Conservation (phyloP, 2,797 vertebrate genomes). For the Alcedo atthis region DNA sequence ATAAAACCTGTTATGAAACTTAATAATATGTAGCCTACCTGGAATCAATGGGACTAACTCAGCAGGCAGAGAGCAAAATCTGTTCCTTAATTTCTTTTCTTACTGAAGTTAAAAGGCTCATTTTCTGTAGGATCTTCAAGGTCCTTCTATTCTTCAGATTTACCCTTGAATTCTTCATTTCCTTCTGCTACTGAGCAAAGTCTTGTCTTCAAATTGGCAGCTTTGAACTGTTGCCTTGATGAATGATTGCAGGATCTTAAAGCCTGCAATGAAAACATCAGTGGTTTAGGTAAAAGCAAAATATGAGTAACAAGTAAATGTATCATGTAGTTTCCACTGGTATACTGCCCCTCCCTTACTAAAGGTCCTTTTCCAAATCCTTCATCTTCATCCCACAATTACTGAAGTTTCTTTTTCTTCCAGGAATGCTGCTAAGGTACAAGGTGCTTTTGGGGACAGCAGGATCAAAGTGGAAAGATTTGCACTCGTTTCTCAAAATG, state of each 20-base stretch:
- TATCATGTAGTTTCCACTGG: neutral
- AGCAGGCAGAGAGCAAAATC: slow-evolving; percentile 13
- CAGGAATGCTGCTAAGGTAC: neutral
- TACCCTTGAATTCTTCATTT: slow-evolving; percentile 32
- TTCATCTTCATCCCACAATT: neutral
- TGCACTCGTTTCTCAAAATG: neutral
- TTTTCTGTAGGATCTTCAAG: slow-evolving; percentile 18
- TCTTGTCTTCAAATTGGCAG: slow-evolving; percentile 26
- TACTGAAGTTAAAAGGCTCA: slow-evolving; percentile 24
- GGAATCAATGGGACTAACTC: slow-evolving; percentile 36
- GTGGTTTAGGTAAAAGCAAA: neutral
- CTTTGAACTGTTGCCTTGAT: neutral
- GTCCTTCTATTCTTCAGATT: slow-evolving; percentile 13
- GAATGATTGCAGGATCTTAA: neutral
- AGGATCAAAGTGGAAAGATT: neutral
- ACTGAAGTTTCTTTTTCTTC: neutral
- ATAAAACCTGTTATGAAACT: slow-evolving; percentile 18
- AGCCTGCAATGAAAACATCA: neutral
- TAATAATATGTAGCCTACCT: slow-evolving; percentile 25
- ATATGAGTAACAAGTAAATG: neutral
- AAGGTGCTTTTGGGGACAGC: neutral
- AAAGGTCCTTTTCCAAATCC: neutral
- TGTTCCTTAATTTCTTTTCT: slow-evolving; percentile 35
- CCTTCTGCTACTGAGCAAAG: neutral
- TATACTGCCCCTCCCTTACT: neutral